Percentiles rank a stretch among this genome's conserved stretches.
These are phyloP conservation scores for Icerya purchasi DNA, from an alignment of 2,888 invertebrate genomes.

Conservation along the genomic window DNA sequence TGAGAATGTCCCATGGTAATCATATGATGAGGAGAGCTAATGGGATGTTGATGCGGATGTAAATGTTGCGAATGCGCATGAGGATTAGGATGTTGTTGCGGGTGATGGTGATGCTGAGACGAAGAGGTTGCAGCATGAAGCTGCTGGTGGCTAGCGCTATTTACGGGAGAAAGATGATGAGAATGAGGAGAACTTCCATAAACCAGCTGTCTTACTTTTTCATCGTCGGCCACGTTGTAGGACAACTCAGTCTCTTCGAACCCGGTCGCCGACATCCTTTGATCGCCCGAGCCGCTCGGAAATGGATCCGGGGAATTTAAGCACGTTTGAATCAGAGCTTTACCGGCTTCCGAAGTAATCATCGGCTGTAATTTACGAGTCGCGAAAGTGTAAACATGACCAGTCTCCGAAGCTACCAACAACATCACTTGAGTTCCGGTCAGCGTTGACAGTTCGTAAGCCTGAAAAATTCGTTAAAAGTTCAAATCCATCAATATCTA, in stretches of 20 bases:
- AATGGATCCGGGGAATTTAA: constrained; percentile 84
- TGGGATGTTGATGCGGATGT: constrained; percentile 9
- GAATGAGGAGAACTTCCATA: constrained; percentile 41
- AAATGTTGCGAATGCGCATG: constrained; percentile 22
- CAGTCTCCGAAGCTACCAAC: constrained; percentile 93
- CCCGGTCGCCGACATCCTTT: constrained; percentile 93
- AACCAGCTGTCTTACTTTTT: constrained; percentile 93
- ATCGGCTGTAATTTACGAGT: constrained; percentile 96
- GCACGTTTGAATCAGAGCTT: constrained; percentile 95
- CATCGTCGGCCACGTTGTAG: constrained; percentile 85
- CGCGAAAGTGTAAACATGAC: constrained; percentile 99
- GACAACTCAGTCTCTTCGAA: constrained; percentile 97
- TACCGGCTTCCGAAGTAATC: constrained; percentile 95
- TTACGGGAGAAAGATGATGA: constrained; percentile 18
- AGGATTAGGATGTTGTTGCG: constrained; percentile 16
- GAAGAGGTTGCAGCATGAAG: constrained; percentile 21
- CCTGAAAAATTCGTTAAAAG: constrained; percentile 40
- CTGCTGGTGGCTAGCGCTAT: constrained; percentile 26
- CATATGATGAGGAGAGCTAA: constrained; percentile 34
- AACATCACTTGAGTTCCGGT: constrained; percentile 99
- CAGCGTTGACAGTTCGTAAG: constrained; percentile 93
- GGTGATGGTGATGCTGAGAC: constrained; percentile 19
- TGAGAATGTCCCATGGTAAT: constrained; percentile 42
- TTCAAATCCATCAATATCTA: background rate
- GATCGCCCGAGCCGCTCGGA: constrained; percentile 43